Evolutionary conservation across 2,888 invertebrate genomes (phyloP).

Genomic region (Sceliomorpha sp.): DNA sequence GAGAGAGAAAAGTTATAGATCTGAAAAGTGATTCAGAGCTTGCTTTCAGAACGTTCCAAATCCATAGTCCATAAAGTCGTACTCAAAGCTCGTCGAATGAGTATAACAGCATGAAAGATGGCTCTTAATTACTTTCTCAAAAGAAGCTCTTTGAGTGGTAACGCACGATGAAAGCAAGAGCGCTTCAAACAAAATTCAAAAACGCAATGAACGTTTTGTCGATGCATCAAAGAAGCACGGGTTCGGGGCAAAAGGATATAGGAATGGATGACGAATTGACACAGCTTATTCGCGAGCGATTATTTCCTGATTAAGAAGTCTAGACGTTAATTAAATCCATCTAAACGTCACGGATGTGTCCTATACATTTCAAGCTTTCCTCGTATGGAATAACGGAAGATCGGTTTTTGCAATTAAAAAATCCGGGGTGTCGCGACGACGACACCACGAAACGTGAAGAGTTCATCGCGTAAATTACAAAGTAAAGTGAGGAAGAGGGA

Average conservation of each 20-base stretch:
- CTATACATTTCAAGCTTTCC: background rate
- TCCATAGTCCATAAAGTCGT: no score
- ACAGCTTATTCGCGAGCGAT: conserved; percentile 37
- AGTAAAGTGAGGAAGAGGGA: background rate
- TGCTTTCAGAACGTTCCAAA: conserved; percentile 14
- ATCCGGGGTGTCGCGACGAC: background rate
- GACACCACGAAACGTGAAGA: conserved; percentile 4
- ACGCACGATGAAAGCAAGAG: background rate
- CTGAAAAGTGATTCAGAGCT: conserved; percentile 9
- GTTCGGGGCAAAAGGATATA: background rate
- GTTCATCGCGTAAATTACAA: conserved; percentile 25
- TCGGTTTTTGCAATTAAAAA: conserved; percentile 8
- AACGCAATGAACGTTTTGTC: conserved; percentile 15
- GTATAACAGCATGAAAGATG: conserved; percentile 1
- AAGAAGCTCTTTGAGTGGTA: conserved; percentile 9
- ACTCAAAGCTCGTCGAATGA: no score
- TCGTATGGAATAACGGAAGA: background rate
- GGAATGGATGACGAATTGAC: no score
- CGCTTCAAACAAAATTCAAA: conserved; percentile 19
- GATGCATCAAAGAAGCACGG: conserved; percentile 29
- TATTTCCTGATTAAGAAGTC: conserved; percentile 48
- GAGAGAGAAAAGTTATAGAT: conserved; percentile 18
- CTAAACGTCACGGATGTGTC: conserved; percentile 7
- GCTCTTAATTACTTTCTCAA: conserved; percentile 18
- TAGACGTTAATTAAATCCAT: conserved; percentile 49